Evolutionary conservation across 2,797 vertebrate species (phyloP), one percentile per base, ranked within the genome.

Genomic region (Darevskia nairensis): DNA sequence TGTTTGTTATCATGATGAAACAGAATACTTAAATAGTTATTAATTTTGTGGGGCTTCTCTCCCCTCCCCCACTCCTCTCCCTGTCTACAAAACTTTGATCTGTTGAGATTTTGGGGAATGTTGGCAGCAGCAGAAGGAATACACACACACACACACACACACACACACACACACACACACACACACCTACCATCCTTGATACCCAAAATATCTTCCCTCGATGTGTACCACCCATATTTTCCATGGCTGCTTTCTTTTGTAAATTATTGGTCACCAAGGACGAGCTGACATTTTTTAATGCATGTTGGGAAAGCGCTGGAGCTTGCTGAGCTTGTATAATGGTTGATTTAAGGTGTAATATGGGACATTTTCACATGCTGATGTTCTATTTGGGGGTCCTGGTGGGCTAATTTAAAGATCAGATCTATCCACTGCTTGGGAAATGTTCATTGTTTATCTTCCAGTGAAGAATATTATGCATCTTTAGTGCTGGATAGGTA

Each of bases 1-100:
- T 99, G 98, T 98, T 98, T 98, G 97, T 97, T 97, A 97, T 98
- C 97, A 97, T 97, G 97, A 97, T 98, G 97, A 97, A 98, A 97
- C 98, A 97, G 97, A 97, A 96, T 97, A 97, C 96, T 97, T 97
- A 97, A 97, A 95, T 97, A 97, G 97, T 96, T 97, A 97, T 97
- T 97, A 97, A 97, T 96, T 95, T 96, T 96, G 96, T 96, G 93
- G 93, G 93, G 90, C 95, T 96, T 95, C 17, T 92, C 87, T 80
- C 1, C 6, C 29, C 29, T 25, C 32, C 50, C 17, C 23, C 2
- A 46, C 41, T 3, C 46, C 55, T 1, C 91, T 95, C 94, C 92
- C 93, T 92, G 94, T 96, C 94, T 97, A 80, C 96, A 93, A 95
- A 97, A 97, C 96, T 97, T 97, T 96, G 95, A 96, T 97, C 96